Percentiles rank a stretch among this genome's conserved stretches.
phyloP scores from a whole-genome alignment of 2,888 invertebrate species.

The Orthosia gothica region DNA sequence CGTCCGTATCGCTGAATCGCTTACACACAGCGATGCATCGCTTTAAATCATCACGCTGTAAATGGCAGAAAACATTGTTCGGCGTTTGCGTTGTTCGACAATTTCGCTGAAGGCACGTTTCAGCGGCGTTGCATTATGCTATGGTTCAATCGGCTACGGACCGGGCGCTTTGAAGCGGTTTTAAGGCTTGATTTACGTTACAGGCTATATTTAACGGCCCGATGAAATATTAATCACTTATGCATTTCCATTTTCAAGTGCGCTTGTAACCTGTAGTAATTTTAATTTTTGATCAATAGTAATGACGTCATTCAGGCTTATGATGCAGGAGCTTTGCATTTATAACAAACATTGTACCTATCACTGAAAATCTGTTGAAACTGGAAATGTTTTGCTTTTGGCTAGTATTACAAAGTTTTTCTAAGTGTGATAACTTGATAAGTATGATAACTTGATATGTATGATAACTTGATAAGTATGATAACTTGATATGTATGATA shows the following conservation, averaged over 20 bases:
- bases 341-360: no score
- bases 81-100: constrained; percentile 50
- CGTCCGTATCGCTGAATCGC: constrained; percentile 35
- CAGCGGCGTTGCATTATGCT: constrained; percentile 40
- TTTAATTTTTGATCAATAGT: constrained; percentile 22
- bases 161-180: constrained; percentile 42
- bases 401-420: not conserved
- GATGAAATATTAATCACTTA: constrained; percentile 57
- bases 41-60: constrained; percentile 61
- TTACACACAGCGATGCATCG: constrained; percentile 48
- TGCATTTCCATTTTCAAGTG: constrained; percentile 39
- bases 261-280: constrained; percentile 3
- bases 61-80: constrained; percentile 59
- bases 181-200: constrained; percentile 53
- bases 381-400: not conserved
- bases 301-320: not conserved
- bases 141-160: constrained; percentile 50
- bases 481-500: no score
- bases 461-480: no score
- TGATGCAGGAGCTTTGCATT: not conserved
- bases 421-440: no score
- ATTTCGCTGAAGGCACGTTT: constrained; percentile 61
- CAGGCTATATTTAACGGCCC: constrained; percentile 32
- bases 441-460: no score
- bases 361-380: not conserved